phyloP scores from a whole-genome alignment of 2,113 vertebrate genomes.

The Gadus macrocephalus region DNA sequence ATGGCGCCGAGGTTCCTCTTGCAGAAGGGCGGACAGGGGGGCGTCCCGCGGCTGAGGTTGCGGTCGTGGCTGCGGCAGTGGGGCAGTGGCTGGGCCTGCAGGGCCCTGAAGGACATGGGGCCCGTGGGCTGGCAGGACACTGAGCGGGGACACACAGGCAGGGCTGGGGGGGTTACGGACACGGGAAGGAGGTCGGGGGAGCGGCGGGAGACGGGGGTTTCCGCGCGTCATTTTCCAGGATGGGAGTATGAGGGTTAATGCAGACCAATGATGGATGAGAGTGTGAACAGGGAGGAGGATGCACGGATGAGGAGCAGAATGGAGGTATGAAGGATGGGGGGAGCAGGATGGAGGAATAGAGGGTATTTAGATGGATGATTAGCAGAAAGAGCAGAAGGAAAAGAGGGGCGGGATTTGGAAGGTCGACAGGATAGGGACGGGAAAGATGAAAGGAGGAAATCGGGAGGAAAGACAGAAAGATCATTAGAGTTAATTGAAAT shows the following conservation, averaged over 20 bases:
- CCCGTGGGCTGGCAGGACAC: conserved; percentile 94
- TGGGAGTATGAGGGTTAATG: conserved; percentile 50
- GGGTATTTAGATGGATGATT: background rate
- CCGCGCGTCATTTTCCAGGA: background rate
- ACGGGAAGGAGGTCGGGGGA: conserved; percentile 59
- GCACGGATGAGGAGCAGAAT: background rate
- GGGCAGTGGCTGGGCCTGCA: conserved; percentile 74
- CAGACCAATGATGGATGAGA: conserved; percentile 30
- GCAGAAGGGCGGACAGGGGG: conserved; percentile 63
- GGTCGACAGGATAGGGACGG: too few relatives aligned
- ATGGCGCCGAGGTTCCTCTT: conserved; percentile 71
- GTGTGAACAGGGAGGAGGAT: conserved; percentile 56
- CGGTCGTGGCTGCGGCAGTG: conserved; percentile 80
- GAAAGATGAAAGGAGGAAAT: too few relatives aligned
- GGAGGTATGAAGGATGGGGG: background rate
- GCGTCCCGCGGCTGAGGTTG: conserved; percentile 69
- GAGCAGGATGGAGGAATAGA: background rate
- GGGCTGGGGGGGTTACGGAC: conserved; percentile 76
- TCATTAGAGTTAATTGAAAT: background rate
- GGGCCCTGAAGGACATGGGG: conserved; percentile 84
- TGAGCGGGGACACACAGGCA: conserved; percentile 99
- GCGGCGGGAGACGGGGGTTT: conserved; percentile 46
- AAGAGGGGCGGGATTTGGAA: too few relatives aligned
- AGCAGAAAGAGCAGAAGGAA: too few relatives aligned
- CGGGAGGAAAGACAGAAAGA: background rate